phyloP scores from a whole-genome alignment of 2,113 vertebrate species.

The Grammomys surdaster region DNA sequence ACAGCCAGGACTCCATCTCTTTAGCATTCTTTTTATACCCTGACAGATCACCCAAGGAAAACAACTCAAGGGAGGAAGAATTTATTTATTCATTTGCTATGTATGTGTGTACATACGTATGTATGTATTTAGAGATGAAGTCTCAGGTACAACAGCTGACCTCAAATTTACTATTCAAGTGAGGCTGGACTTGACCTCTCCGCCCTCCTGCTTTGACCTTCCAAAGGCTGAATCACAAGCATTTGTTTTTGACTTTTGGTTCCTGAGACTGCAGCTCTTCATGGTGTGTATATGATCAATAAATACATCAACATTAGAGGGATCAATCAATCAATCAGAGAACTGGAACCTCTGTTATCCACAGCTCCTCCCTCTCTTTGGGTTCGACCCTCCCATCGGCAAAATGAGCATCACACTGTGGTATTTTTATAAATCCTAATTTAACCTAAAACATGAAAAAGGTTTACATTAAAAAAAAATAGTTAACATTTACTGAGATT shows the following conservation, averaged over 20 bases:
- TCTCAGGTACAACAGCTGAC: background rate
- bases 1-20: background rate
- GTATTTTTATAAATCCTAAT: conserved; percentile 31
- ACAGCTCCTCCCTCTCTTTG: background rate
- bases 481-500: background rate
- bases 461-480: background rate
- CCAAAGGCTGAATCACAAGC: background rate
- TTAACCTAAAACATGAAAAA: conserved; percentile 31
- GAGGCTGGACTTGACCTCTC: background rate
- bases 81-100: background rate
- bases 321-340: background rate
- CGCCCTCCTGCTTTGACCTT: background rate
- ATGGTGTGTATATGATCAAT: background rate
- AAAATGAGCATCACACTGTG: background rate
- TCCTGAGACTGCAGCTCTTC: background rate
- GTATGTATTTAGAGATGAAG: background rate
- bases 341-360: background rate
- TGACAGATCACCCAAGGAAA: background rate
- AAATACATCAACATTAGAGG: background rate
- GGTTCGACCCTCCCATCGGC: background rate
- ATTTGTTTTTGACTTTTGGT: background rate
- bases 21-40: background rate
- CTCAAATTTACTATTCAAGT: background rate
- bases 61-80: background rate
- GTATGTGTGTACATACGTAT: too few species aligned